phyloP scores from a whole-genome alignment of 2,888 invertebrate species.

The Fissipunctia ypsillon region DNA sequence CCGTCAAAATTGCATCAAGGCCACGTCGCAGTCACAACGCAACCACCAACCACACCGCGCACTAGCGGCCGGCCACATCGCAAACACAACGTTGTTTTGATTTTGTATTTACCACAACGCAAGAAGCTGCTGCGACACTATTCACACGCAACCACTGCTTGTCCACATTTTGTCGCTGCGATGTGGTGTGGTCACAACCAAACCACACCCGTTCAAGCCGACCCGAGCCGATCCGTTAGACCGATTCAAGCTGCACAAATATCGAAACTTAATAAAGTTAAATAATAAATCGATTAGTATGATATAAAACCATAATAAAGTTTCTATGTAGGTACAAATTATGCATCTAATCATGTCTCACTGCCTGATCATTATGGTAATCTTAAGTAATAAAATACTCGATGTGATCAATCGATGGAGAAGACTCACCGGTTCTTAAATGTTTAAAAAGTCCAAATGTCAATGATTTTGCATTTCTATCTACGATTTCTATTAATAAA shows the following conservation, averaged over 20 bases:
- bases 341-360: slow-evolving; percentile 4
- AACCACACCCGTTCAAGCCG: too few species aligned
- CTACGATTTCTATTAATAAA: neutral
- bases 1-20: too few species aligned
- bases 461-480: slow-evolving; percentile 6
- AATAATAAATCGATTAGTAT: neutral
- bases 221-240: too few species aligned
- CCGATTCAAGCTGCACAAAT: neutral
- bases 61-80: too few species aligned
- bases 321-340: neutral
- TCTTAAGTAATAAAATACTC: slow-evolving; percentile 29
- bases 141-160: too few species aligned
- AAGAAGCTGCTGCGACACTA: too few species aligned
- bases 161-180: too few species aligned
- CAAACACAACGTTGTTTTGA: too few species aligned
- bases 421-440: slow-evolving; percentile 23
- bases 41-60: too few species aligned
- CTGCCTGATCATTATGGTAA: slow-evolving; percentile 30
- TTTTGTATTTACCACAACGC: too few species aligned
- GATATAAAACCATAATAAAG: neutral
- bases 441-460: neutral
- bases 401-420: slow-evolving; percentile 1
- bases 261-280: neutral
- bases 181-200: too few species aligned
- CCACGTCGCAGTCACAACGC: too few species aligned